Evolutionary conservation across 1,140 invertebrate species (phyloP).

Genomic region (Hesperophylax magnus): DNA sequence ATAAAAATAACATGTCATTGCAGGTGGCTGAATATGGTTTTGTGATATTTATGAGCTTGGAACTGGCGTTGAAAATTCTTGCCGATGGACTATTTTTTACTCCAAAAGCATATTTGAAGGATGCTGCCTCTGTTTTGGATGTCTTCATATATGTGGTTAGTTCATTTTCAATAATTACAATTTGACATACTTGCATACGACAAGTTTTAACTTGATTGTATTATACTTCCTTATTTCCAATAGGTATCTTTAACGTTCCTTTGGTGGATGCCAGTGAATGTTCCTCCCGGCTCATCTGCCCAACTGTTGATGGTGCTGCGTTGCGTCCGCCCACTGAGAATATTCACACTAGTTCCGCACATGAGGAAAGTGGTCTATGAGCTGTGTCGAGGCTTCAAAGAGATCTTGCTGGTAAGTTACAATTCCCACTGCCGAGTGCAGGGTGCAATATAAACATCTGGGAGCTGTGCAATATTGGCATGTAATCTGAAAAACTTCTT

Average conservation of each 20-base stretch:
- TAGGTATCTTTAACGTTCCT: conserved; percentile 95
- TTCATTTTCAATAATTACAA: neutral
- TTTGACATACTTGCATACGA: no score
- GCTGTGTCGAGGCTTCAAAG: conserved; percentile 98
- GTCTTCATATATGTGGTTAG: conserved; percentile 97
- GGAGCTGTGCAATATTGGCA: no score
- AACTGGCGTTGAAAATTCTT: conserved; percentile 94
- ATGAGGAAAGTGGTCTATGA: conserved; percentile 99
- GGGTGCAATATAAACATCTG: no score
- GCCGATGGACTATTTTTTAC: conserved; percentile 99
- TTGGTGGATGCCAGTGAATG: conserved; percentile 95
- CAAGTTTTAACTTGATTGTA: no score
- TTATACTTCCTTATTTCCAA: conserved; percentile 47
- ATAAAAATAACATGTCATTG: conserved; percentile 44
- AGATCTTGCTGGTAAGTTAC: conserved; percentile 91
- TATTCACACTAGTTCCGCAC: conserved; percentile 98
- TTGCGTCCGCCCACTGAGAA: conserved; percentile 95
- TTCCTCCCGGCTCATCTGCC: conserved; percentile 92
- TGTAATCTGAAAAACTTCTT: no score
- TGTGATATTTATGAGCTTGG: conserved; percentile 98
- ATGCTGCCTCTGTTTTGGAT: conserved; percentile 96
- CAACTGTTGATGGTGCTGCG: conserved; percentile 97
- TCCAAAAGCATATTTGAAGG: conserved; percentile 98
- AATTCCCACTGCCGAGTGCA: no score
- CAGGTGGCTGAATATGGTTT: conserved; percentile 98